A percentile compares a stretch with the other conserved stretches of the same genome.
Conservation (phyloP, 2,113 vertebrate species). For the Heterochromis multidens region DNA sequence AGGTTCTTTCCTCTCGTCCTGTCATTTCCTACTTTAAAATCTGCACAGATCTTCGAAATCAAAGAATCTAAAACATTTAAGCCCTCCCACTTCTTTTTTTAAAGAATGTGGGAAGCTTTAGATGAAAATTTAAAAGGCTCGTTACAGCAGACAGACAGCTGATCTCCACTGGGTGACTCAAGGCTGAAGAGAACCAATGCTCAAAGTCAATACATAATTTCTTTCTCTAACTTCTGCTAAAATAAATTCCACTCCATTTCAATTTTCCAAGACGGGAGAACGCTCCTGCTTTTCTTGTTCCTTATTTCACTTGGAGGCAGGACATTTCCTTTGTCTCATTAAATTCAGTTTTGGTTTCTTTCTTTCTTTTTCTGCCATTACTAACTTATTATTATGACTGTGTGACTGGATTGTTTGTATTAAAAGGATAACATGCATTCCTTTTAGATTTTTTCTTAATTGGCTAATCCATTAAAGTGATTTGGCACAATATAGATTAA, state of each 20-base stretch:
- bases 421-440: no score
- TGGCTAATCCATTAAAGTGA: no score
- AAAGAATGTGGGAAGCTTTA: background rate
- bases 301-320: background rate
- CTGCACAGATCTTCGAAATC: background rate
- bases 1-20: background rate
- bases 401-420: no score
- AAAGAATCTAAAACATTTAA: slow-evolving; percentile 1
- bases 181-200: background rate
- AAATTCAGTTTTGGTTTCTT: background rate
- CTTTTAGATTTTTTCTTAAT: no score
- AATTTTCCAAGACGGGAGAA: background rate
- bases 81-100: background rate
- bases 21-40: background rate
- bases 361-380: background rate
- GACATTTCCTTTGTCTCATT: background rate
- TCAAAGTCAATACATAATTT: background rate
- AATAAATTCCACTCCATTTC: background rate
- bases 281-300: background rate
- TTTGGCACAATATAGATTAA: no score
- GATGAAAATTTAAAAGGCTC: background rate
- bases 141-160: background rate
- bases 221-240: background rate
- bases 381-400: background rate
- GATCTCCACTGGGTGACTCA: slow-evolving; percentile 2